Conservation (phyloP, 2,888 invertebrate species). For the Chouioia cunea region DNA sequence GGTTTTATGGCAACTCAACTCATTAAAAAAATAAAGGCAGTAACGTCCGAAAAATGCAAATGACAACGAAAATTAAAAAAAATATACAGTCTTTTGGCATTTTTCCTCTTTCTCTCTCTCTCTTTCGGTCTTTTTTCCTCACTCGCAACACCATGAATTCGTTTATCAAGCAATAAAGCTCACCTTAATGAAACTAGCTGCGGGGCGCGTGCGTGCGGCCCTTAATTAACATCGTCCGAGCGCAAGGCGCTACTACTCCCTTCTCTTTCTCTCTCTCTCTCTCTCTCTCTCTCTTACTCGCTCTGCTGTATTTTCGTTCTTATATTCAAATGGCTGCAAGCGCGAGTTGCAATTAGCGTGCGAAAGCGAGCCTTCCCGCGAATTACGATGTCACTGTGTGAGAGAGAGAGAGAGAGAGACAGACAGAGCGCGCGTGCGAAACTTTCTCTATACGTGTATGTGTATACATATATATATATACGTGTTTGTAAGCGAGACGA, state of each 20-base stretch:
- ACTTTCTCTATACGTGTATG: not conserved
- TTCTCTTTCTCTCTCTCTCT: too few species aligned
- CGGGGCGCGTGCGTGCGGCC: constrained; percentile 16
- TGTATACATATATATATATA: not conserved
- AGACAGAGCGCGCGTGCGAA: constrained; percentile 3
- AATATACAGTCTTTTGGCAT: too few species aligned
- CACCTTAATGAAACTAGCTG: constrained; percentile 37
- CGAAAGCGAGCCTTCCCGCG: constrained; percentile 22
- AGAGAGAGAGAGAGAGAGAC: too few species aligned
- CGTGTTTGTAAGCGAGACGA: not conserved
- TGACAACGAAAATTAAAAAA: too few species aligned
- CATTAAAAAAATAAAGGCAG: too few species aligned
- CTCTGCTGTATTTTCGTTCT: constrained; percentile 22
- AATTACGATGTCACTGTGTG: constrained; percentile 44
- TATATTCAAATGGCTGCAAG: constrained; percentile 35
- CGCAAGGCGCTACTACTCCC: not conserved
- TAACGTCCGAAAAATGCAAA: too few species aligned
- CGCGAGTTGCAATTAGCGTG: constrained; percentile 34
- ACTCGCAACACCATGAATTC: constrained; percentile 25
- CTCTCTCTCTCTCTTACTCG: too few species aligned
- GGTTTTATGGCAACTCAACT: too few species aligned
- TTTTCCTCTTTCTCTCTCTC: too few species aligned
- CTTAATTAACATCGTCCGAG: constrained; percentile 41
- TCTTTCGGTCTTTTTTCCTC: too few species aligned
- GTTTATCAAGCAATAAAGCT: constrained; percentile 45